Percentiles rank a stretch among this genome's conserved stretches.
Conservation (phyloP, 2,888 invertebrate genomes). For the Spilarctia lutea region DNA sequence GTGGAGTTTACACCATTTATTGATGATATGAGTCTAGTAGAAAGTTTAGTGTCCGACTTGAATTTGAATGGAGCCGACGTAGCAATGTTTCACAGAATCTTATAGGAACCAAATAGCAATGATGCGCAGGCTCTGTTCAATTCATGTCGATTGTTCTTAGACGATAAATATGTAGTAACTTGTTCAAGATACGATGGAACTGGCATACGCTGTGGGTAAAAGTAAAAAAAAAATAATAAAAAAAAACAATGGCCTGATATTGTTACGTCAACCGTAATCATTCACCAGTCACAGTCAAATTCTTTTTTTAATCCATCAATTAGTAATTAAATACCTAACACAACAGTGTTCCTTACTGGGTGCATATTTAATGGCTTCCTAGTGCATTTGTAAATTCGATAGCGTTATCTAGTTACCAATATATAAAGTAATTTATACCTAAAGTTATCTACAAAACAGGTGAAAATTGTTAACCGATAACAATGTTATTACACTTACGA, state of each 20-base stretch:
- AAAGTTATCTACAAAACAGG: neutral
- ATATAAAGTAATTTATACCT: neutral
- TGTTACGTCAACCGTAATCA: neutral
- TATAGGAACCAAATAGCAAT: no score
- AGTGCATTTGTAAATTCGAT: neutral
- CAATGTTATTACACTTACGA: neutral
- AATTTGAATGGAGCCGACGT: no score
- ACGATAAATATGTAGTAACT: no score
- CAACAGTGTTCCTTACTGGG: neutral
- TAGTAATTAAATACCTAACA: neutral
- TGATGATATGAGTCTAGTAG: no score
- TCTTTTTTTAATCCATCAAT: neutral
- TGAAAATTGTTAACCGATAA: constrained; percentile 1
- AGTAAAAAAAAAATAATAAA: no score
- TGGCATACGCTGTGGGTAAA: no score
- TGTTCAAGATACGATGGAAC: no score
- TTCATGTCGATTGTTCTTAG: no score
- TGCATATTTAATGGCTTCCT: neutral
- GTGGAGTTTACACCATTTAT: no score
- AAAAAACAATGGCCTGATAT: neutral
- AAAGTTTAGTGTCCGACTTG: no score
- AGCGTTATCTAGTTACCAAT: constrained; percentile 4
- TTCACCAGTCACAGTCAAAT: neutral
- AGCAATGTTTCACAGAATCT: no score
- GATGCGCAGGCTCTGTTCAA: no score